phyloP scores from a whole-genome alignment of 2,888 invertebrate genomes.

The Lepidonotus clava region DNA sequence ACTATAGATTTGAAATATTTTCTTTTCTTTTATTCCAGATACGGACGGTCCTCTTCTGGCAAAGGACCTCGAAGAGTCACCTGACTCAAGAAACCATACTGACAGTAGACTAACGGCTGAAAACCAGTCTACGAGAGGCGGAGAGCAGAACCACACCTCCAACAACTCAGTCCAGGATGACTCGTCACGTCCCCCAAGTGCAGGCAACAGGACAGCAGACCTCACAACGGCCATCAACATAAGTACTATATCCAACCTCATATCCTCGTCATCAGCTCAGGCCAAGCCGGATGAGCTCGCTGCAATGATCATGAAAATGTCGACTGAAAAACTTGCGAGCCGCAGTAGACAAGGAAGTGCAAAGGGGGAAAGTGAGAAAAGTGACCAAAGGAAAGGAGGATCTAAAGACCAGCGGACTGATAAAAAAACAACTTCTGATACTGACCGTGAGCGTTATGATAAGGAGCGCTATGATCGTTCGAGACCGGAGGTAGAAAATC shows the following conservation, averaged over 20 bases:
- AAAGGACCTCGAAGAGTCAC: background rate
- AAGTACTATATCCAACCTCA: conserved; percentile 61
- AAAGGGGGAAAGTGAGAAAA: background rate
- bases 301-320: conserved; percentile 60
- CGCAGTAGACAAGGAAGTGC: background rate
- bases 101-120: background rate
- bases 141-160: background rate
- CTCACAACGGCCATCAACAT: conserved; percentile 56
- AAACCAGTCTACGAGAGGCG: background rate
- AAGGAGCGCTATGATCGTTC: background rate
- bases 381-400: background rate
- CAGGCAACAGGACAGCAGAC: background rate
- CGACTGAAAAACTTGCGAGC: background rate
- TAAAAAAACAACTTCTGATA: background rate
- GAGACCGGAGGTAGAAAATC: conserved; percentile 3
- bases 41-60: background rate
- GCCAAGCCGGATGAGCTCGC: conserved; percentile 61
- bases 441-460: background rate
- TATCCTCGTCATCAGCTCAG: conserved; percentile 56
- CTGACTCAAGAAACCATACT: background rate
- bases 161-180: background rate
- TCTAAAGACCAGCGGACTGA: background rate
- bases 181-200: background rate
- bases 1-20: background rate
- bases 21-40: background rate